Conservation (phyloP, 2,888 invertebrate species). For the Blastobasis lacticolella region DNA sequence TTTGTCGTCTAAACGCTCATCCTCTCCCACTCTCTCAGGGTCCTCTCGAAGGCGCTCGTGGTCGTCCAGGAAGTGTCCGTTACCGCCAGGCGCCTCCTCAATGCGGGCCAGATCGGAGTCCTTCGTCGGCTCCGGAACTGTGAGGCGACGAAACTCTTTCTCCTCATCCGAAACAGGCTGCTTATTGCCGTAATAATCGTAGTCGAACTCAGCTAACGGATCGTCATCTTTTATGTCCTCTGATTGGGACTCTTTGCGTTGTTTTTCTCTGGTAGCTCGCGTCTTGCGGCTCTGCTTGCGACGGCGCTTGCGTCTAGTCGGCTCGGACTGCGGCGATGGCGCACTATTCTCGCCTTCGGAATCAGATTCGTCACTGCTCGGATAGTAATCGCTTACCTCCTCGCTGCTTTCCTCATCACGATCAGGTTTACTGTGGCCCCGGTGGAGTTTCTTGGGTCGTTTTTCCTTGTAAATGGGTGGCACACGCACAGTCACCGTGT, state of each 20-base stretch:
- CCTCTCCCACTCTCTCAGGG: conserved; percentile 24
- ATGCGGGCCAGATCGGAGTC: conserved; percentile 47
- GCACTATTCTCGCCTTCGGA: conserved; percentile 34
- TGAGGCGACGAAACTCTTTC: conserved; percentile 37
- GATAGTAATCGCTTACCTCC: conserved; percentile 17
- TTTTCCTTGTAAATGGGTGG: conserved; percentile 65
- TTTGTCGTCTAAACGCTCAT: conserved; percentile 15
- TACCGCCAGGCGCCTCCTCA: conserved; percentile 27
- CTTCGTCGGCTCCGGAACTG: conserved; percentile 48
- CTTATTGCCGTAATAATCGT: conserved; percentile 56
- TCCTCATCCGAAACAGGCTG: conserved; percentile 54
- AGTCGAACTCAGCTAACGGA: conserved; percentile 40
- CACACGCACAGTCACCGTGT: conserved; percentile 66
- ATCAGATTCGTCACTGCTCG: conserved; percentile 14
- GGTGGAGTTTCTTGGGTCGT: conserved; percentile 57
- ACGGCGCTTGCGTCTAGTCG: conserved; percentile 38
- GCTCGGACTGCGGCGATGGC: conserved; percentile 33
- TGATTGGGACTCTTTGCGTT: conserved; percentile 4
- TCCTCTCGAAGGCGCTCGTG: conserved; percentile 45
- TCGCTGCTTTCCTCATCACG: conserved; percentile 29
- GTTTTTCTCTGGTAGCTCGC: conserved; percentile 27
- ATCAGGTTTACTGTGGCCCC: conserved; percentile 28
- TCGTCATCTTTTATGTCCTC: conserved; percentile 17
- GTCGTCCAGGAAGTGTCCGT: conserved; percentile 43
- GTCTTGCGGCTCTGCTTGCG: conserved; percentile 43